Evolutionary conservation across 2,888 invertebrate genomes (phyloP).

Genomic region (Ctenicera cuprea): DNA sequence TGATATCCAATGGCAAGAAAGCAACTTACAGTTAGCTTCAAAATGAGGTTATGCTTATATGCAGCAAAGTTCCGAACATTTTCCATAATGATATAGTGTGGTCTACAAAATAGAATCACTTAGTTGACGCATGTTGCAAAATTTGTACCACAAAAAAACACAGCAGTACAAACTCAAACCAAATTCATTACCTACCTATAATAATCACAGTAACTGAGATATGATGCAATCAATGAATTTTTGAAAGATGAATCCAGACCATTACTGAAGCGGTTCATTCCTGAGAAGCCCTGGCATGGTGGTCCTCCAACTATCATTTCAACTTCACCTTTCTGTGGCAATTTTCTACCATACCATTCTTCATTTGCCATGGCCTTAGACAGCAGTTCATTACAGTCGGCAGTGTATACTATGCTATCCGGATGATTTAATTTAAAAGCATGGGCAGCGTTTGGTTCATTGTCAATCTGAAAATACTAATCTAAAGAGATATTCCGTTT

Average conservation of each 20-base stretch:
- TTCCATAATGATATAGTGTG: slow-evolving; percentile 88
- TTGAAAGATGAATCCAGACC: slow-evolving; percentile 89
- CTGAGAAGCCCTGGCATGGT: slow-evolving; percentile 92
- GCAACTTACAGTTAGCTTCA: slow-evolving; percentile 85
- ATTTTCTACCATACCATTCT: slow-evolving; percentile 55
- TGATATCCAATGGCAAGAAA: slow-evolving; percentile 91
- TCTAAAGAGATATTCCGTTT: background rate
- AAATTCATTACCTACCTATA: slow-evolving; percentile 74
- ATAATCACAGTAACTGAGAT: slow-evolving; percentile 89
- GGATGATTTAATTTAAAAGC: slow-evolving; percentile 87
- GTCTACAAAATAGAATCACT: slow-evolving; percentile 69
- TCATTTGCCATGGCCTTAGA: slow-evolving; percentile 79
- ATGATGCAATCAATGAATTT: slow-evolving; percentile 88
- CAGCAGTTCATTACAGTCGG: slow-evolving; percentile 90
- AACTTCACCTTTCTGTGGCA: slow-evolving; percentile 87
- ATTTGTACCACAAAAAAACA: background rate
- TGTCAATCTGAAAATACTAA: slow-evolving; percentile 79
- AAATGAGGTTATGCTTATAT: slow-evolving; percentile 86
- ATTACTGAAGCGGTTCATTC: slow-evolving; percentile 91
- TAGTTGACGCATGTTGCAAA: background rate
- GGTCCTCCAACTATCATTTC: slow-evolving; percentile 91
- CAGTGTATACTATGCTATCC: slow-evolving; percentile 82
- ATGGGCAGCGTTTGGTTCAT: slow-evolving; percentile 84
- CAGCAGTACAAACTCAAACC: too few relatives aligned
- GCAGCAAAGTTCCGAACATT: slow-evolving; percentile 91